Conservation (phyloP, 2,113 vertebrate species). For the Sminthopsis crassicaudata region DNA sequence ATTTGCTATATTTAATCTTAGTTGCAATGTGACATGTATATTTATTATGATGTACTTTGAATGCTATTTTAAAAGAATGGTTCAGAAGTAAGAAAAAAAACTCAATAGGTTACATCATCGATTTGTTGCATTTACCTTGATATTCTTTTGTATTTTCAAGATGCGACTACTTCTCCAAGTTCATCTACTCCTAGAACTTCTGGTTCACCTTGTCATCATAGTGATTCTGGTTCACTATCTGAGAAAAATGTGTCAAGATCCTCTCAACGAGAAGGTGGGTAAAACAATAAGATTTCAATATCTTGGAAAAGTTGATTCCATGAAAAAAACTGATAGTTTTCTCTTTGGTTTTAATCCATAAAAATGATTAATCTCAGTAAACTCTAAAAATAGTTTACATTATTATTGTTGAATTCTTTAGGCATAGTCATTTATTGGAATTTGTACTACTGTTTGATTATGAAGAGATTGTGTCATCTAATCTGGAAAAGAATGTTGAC, state of each 20-base stretch:
- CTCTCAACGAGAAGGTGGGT: conserved; percentile 92
- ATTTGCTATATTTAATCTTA: neutral
- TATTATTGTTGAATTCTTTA: conserved; percentile 15
- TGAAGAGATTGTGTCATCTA: conserved; percentile 35
- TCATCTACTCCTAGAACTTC: conserved; percentile 89
- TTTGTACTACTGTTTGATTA: conserved; percentile 51
- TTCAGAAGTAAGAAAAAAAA: conserved; percentile 36
- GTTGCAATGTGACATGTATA: neutral
- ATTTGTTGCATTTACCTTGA: conserved; percentile 50
- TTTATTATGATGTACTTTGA: neutral
- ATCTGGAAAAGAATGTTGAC: conserved; percentile 39
- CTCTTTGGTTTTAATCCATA: conserved; percentile 51
- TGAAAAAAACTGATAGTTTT: neutral
- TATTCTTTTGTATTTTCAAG: conserved; percentile 79
- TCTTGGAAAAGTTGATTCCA: conserved; percentile 31
- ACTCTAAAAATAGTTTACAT: conserved; percentile 31
- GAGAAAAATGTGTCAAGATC: conserved; percentile 91
- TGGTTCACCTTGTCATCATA: conserved; percentile 90
- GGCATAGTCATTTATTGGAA: conserved; percentile 33
- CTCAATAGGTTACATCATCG: conserved; percentile 20
- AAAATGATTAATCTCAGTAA: conserved; percentile 16
- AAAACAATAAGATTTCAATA: conserved; percentile 27
- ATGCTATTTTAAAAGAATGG: conserved; percentile 48
- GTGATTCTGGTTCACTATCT: conserved; percentile 84
- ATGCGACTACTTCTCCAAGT: conserved; percentile 80